Base-by-base conservation (phyloP, 64 coral and sea anemone species). In the Stichodactyla mertensii region DNA sequence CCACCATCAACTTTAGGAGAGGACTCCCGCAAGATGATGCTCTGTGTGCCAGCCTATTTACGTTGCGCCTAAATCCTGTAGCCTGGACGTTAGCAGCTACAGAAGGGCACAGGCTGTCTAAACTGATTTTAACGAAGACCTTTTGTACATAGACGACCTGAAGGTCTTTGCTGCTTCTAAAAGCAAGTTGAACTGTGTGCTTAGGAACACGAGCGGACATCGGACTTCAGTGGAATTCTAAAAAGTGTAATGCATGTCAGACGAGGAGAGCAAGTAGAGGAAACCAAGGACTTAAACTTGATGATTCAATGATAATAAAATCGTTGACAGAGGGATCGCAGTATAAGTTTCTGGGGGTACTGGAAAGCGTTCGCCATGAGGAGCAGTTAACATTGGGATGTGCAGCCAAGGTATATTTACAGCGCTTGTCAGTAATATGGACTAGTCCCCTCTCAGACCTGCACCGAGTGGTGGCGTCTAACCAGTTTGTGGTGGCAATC, bases 341-440 rank as follows among this genome's bases (percentile, higher is more conserved):
- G 14, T 57, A 57, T 57, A 82, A 51, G 80, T 83, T 83, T 55
- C 19, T 55, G 51, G 28, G 80, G 4, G 31, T 55, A 55, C 16
- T 83, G 45, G 51, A 83, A 24, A 83, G 51, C 56, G 80, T 83
- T 13, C 22, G 52, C 52, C 80, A 83, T 31, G 31, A 83, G 80
- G 80, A 83, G 15, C 52, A 83, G 23, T 19, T 80, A 52, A 52
- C 54, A 11, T 54, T 80, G 28, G 26, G 16, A 52, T 80, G 78
- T 31, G 78, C 78, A 80, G 20, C 52, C 6, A 80, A 23, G 80
- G 80, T 55, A 24, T 83, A 83, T 55, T 36, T 83, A 6, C 80
- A 19, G 13, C 80, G 51, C 4, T 12, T 56, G 51, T 83, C 54
- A 16, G 52, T 83, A 4, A 54, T 83, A 20, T 57, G 80, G 80